Evolutionary conservation across 2,888 invertebrate species (phyloP).

Genomic region (Sinohyriopsis cumingii): DNA sequence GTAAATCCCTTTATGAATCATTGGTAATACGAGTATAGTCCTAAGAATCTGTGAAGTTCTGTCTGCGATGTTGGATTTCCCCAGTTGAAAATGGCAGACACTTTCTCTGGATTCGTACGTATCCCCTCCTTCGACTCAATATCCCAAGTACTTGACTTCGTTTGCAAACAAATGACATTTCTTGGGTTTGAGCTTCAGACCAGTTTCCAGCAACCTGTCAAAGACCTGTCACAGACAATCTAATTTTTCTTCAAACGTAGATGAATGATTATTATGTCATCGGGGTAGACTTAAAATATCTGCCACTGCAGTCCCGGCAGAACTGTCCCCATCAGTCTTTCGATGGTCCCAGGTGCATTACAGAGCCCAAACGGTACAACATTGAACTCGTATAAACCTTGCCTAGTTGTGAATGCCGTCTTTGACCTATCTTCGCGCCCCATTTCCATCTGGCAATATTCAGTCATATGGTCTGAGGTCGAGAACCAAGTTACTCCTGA

Average conservation of each 20-base stretch:
- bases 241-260: not conserved
- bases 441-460: too few relatives aligned
- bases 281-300: not conserved
- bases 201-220: constrained; percentile 1
- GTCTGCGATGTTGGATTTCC: not conserved
- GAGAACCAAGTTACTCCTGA: too few relatives aligned
- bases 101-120: constrained; percentile 3
- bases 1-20: constrained; percentile 13
- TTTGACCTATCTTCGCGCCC: too few relatives aligned
- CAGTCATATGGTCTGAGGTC: too few relatives aligned
- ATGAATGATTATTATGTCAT: not conserved
- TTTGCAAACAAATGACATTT: constrained; percentile 17
- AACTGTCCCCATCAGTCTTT: too few relatives aligned
- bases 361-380: too few relatives aligned
- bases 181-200: constrained; percentile 20
- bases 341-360: too few relatives aligned
- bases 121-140: constrained; percentile 10
- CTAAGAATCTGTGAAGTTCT: too few relatives aligned
- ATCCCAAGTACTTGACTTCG: constrained; percentile 17
- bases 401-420: too few relatives aligned
- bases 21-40: constrained; percentile 14
- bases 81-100: too few relatives aligned
- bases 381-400: too few relatives aligned
- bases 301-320: too few relatives aligned
- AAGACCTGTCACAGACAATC: not conserved